phyloP scores from a whole-genome alignment of 1,140 invertebrate genomes.

The Apis laboriosa region DNA sequence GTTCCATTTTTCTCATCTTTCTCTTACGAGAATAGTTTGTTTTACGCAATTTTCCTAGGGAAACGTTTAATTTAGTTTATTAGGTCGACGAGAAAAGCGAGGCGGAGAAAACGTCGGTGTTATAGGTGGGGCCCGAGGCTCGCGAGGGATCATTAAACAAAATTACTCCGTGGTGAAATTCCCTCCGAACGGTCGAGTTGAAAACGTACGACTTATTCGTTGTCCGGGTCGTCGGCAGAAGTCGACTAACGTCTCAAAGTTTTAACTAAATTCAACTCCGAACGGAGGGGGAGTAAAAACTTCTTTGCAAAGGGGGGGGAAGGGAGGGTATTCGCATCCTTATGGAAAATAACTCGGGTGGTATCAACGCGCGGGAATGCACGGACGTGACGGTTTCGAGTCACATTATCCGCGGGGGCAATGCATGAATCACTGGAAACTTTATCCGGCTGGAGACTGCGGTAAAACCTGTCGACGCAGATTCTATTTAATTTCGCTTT shows the following conservation, averaged over 20 bases:
- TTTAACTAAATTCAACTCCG: constrained; percentile 61
- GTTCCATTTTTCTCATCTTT: no score
- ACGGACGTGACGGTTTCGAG: constrained; percentile 22
- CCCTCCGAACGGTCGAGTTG: constrained; percentile 36
- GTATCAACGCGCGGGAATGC: constrained; percentile 39
- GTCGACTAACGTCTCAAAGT: constrained; percentile 50
- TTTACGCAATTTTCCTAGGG: neutral
- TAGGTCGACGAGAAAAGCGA: neutral
- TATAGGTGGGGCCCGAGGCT: neutral
- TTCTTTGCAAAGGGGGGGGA: neutral
- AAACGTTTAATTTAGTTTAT: constrained; percentile 3
- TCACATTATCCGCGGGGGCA: constrained; percentile 30
- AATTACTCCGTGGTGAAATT: constrained; percentile 53
- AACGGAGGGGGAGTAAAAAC: constrained; percentile 49
- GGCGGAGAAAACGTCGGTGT: neutral
- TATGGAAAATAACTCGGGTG: constrained; percentile 43
- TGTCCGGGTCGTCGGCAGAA: constrained; percentile 14
- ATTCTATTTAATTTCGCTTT: constrained; percentile 39
- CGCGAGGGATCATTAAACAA: constrained; percentile 39
- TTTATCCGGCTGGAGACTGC: neutral
- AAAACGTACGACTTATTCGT: constrained; percentile 48
- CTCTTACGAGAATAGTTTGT: neutral
- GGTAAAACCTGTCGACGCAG: constrained; percentile 18
- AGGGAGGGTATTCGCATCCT: constrained; percentile 36
- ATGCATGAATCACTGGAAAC: constrained; percentile 18